Evolutionary conservation across 2,888 invertebrate species (phyloP), one percentile per base, ranked within the genome.

Genomic region (Lasioglossum lativentre): DNA sequence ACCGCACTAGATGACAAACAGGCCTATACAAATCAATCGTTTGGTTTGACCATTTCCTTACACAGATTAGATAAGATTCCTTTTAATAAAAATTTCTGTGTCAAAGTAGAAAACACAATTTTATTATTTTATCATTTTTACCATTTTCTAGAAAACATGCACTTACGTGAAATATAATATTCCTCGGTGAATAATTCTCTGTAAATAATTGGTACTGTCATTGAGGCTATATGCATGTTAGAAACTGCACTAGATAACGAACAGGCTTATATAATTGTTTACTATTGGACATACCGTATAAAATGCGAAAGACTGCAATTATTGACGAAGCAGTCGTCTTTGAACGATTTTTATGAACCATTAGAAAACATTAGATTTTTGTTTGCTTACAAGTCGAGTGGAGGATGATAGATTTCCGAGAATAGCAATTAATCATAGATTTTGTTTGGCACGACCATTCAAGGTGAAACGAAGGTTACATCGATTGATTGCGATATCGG

Each of bases 381-480:
- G 23, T 52, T 14, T 19, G 45, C 52, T 12, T 74, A 40, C 8
- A 16, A 8, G 34, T 23, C n/a, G 4, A 76, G 19, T 34, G 12
- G 23, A 16, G 8, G 19, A 47, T 40, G 42, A 8, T 14, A 63
- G 52, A 63, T 34, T 45, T 63, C 77, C 63, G 23, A 52, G 52
- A 52, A 23, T 10, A 16, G 38, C 72, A 40, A 78, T 68, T 72
- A 77, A 78, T 78, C 74, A 19, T 52, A 16, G 10, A n/a, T 23
- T 30, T 6, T 16, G 30, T 45, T 72, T 72, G n/a, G 34, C 16
- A 5, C 19, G 34, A 66, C n/a, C 8, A 63, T 34, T 30, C 68
- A 75, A 82, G 77, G 75, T 59, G 75, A 72, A 73, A 78, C 83
- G 63, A 75, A 86, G 82, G 78, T 83, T 78, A 78, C 86, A 75